Conservation (phyloP, 2,797 vertebrate genomes). For the Poecilia picta region DNA sequence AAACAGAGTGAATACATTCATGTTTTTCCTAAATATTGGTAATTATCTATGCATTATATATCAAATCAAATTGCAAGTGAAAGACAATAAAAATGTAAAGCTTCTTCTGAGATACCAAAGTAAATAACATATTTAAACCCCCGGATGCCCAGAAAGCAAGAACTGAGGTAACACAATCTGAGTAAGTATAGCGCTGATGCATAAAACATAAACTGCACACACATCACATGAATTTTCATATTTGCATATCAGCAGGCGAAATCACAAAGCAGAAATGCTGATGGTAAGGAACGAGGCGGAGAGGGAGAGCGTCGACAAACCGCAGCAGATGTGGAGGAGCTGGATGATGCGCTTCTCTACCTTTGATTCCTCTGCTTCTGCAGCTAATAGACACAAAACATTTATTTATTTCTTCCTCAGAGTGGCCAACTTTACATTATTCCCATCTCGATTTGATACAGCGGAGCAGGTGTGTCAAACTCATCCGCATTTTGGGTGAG, state of each 20-base stretch:
- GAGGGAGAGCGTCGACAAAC: conserved; percentile 31
- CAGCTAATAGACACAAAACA: conserved; percentile 7
- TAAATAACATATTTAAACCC: conserved; percentile 25
- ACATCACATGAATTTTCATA: conserved; percentile 25
- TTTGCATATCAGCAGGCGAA: conserved; percentile 7
- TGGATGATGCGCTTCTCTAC: conserved; percentile 11
- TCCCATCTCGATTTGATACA: too few species aligned
- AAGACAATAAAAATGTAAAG: background rate
- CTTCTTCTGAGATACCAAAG: background rate
- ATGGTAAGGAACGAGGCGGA: conserved; percentile 25
- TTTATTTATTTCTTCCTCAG: background rate
- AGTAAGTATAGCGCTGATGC: conserved; percentile 23
- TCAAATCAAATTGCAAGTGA: background rate
- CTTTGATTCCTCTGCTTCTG: conserved; percentile 14
- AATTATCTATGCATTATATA: background rate
- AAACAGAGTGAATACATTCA: background rate
- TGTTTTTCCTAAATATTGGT: background rate
- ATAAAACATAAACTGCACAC: conserved; percentile 33
- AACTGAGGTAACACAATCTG: conserved; percentile 10
- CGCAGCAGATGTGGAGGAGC: conserved; percentile 19
- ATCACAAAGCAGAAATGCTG: conserved; percentile 9
- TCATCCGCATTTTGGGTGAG: too few species aligned
- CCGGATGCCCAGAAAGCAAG: conserved; percentile 15
- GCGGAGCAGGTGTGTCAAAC: too few species aligned
- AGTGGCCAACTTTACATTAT: background rate